Evolutionary conservation across 2,113 vertebrate species (phyloP).

Genomic region (Sprattus sprattus): DNA sequence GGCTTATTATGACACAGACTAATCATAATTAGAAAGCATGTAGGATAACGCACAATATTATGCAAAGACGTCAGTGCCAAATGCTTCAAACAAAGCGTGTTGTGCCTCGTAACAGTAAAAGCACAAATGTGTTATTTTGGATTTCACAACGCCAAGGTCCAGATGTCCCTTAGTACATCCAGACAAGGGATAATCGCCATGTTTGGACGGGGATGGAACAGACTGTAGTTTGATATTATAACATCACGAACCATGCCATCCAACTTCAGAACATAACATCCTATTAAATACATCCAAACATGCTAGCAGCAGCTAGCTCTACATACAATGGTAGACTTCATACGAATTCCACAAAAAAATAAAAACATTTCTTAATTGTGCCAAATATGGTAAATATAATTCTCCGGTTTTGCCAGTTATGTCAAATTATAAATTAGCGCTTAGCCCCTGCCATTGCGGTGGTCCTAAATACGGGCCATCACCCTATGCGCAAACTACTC

Average conservation of each 20-base stretch:
- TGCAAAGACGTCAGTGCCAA: background rate
- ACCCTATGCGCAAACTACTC: conserved; percentile 19
- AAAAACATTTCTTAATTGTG: background rate
- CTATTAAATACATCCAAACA: background rate
- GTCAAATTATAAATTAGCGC: background rate
- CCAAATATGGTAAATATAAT: background rate
- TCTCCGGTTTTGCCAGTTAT: background rate
- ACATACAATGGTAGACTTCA: background rate
- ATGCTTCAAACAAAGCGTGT: background rate
- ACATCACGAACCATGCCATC: background rate
- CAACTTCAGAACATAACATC: background rate
- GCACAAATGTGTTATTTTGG: background rate
- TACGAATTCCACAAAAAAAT: background rate
- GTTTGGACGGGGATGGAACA: background rate
- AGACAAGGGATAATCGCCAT: background rate
- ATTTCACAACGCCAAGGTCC: background rate
- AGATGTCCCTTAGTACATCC: background rate
- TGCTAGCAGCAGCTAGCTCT: background rate
- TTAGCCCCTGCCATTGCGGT: background rate
- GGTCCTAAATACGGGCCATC: conserved; percentile 18
- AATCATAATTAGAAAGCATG: background rate
- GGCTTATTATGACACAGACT: background rate
- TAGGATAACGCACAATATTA: background rate
- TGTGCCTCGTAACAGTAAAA: background rate
- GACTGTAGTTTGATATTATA: background rate